Conservation (phyloP, 2,888 invertebrate species). For the Cheilosia scutellata region DNA sequence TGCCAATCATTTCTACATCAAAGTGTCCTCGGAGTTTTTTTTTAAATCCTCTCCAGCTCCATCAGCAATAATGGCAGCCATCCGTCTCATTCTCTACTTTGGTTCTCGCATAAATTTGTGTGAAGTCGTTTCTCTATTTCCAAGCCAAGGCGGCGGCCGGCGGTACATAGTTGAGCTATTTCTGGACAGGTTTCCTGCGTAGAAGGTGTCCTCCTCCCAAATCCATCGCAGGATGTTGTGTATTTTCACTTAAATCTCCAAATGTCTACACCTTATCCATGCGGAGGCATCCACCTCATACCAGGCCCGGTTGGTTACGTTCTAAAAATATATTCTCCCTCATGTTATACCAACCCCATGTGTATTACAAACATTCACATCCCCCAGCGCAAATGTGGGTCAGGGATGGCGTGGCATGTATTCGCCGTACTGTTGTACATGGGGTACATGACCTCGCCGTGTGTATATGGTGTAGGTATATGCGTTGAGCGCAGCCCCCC, state of each 20-base stretch:
- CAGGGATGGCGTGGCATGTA: constrained; percentile 70
- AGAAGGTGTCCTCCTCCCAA: neutral
- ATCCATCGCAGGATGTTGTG: neutral
- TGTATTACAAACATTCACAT: neutral
- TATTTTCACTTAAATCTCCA: constrained; percentile 12
- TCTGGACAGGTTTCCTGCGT: constrained; percentile 16
- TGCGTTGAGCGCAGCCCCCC: neutral
- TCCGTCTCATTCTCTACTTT: too few relatives aligned
- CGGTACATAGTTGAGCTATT: constrained; percentile 40
- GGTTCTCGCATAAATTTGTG: too few relatives aligned
- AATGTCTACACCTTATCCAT: constrained; percentile 47
- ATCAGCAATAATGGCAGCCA: too few relatives aligned
- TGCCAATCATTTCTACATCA: constrained; percentile 6
- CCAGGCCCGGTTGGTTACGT: neutral
- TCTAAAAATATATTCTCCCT: constrained; percentile 49
- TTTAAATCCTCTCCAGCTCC: too few relatives aligned
- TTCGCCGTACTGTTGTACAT: constrained; percentile 31
- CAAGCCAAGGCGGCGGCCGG: constrained; percentile 1
- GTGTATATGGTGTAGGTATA: neutral
- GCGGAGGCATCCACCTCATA: constrained; percentile 1
- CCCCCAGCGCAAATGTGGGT: constrained; percentile 58
- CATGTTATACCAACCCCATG: neutral
- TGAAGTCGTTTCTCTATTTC: constrained; percentile 5
- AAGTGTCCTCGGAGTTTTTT: neutral
- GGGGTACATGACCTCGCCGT: constrained; percentile 64